Base-by-base conservation (phyloP, 2,113 vertebrate genomes). In the Xiphophorus hellerii region DNA sequence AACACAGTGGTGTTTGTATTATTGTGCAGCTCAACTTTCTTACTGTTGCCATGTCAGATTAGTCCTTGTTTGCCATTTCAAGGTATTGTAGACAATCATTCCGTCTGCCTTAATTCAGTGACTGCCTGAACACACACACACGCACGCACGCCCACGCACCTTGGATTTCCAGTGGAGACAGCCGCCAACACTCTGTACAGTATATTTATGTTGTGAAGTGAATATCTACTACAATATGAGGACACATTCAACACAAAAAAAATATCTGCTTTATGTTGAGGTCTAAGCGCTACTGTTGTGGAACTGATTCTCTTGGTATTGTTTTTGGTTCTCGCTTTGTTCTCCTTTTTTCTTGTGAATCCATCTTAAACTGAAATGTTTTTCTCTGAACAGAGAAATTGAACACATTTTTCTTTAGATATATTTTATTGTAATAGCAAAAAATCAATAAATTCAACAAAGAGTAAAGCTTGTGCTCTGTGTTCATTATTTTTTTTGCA, bases 371-470 rank as follows among this genome's bases (percentile, higher is more conserved):
- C 39, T 74, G 62, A 77, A 37, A 61, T 73, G 66, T 74, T 80
- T 77, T 81, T 64, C 75, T 73, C 81, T 51, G 10, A 74, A 81
- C 80, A 90, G 48, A 80, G 70, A 88, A 84, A 82, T 77, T 82
- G 73, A 88, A 81, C 81, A 78, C 86, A 80, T 88, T 84, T 90
- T 91, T 87, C 75, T 91, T 93, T 83, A 80, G 87, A 88, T 90
- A 89, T 90, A 90, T 91, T 94, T 93, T 94, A 93, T 93, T 92
- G 93, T 93, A 90, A 92, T 90, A 90, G 86, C 89, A 91, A 91
- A 78, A 91, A 90, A 90, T 80, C 88, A 93, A 93, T 93, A 92
- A 93, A 90, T 73, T 44, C 73, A 74, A 82, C 85, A 74, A 91
- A 87, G 39, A 42, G 66, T 68, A 79, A 88, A 84, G 64, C 70